Evolutionary conservation across 92 coral and sea anemone species (phyloP).

Genomic region (Epizoanthus fatuus): DNA sequence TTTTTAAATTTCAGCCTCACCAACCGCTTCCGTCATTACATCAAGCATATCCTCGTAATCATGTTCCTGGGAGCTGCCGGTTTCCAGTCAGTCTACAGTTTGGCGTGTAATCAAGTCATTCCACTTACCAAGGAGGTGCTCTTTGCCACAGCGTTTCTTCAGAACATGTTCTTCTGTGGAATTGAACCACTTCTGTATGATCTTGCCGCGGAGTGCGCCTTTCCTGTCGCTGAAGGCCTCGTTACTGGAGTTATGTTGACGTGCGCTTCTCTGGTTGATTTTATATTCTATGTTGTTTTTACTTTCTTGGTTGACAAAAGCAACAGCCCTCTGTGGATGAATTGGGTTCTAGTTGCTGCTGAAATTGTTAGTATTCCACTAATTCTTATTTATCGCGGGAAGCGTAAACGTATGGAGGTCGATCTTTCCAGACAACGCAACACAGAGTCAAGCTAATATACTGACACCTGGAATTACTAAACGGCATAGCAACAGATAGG

Average conservation of each 20-base stretch:
- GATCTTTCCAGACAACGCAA: not conserved
- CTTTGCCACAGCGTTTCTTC: conserved; percentile 19
- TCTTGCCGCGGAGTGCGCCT: conserved; percentile 6
- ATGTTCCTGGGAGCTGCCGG: conserved; percentile 15
- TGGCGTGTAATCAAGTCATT: conserved; percentile 24
- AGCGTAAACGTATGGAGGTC: not conserved
- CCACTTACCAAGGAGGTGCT: conserved; percentile 10
- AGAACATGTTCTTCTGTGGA: conserved; percentile 31
- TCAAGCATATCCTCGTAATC: not conserved
- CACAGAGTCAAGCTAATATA: no score
- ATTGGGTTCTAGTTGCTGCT: conserved; percentile 27
- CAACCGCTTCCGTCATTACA: conserved; percentile 12
- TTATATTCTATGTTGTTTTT: not conserved
- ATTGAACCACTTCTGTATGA: conserved; percentile 22
- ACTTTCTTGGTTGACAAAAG: conserved; percentile 18
- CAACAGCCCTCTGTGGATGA: conserved; percentile 33
- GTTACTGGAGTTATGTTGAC: conserved; percentile 1
- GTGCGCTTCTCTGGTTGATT: not conserved
- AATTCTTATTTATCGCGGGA: conserved; percentile 22
- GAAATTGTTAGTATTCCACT: conserved; percentile 12
- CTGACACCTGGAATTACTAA: no score
- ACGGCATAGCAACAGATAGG: no score
- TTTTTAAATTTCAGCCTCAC: conserved; percentile 13
- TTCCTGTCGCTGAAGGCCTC: conserved; percentile 26
- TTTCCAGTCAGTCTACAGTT: conserved; percentile 25